Evolutionary conservation across 1,140 invertebrate species (phyloP).

Genomic region (Coenobita brevimanus): DNA sequence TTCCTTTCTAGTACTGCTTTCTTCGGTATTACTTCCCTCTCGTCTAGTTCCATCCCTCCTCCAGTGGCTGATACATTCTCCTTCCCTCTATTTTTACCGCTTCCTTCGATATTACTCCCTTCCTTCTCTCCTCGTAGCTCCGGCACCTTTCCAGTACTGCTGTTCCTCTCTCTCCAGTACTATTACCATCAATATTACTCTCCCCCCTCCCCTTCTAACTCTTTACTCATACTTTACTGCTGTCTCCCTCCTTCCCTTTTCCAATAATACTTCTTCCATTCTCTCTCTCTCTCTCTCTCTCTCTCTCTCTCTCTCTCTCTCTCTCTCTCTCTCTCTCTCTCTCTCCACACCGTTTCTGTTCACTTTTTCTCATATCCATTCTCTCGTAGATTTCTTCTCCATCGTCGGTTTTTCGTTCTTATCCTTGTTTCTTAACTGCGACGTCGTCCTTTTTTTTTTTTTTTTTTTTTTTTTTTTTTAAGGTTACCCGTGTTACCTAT

Average conservation of each 20-base stretch:
- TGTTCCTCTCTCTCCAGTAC: conserved; percentile 21
- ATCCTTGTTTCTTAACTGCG: too few relatives aligned
- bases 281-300: conserved; percentile 19
- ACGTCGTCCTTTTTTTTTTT: too few relatives aligned
- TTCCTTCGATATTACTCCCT: background rate
- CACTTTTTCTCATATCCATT: background rate
- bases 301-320: conserved; percentile 26
- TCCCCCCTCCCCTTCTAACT: too few relatives aligned
- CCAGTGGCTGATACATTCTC: background rate
- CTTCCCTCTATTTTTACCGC: background rate
- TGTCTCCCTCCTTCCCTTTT: conserved; percentile 22
- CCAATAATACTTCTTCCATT: conserved; percentile 12
- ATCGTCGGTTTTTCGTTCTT: too few relatives aligned
- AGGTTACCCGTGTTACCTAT: too few relatives aligned
- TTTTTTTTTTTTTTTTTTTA: too few relatives aligned
- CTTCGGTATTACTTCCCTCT: background rate
- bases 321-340: conserved; percentile 7
- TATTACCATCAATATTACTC: background rate
- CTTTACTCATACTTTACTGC: conserved; percentile 6
- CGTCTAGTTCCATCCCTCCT: background rate
- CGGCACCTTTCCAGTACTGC: background rate
- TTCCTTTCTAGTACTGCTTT: background rate
- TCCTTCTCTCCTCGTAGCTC: background rate
- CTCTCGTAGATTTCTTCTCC: too few relatives aligned
- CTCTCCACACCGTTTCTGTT: background rate